These are phyloP conservation scores for Lepidocolaptes lacrymiger DNA, from an alignment of 2,797 vertebrate genomes.

Conservation along the genomic window DNA sequence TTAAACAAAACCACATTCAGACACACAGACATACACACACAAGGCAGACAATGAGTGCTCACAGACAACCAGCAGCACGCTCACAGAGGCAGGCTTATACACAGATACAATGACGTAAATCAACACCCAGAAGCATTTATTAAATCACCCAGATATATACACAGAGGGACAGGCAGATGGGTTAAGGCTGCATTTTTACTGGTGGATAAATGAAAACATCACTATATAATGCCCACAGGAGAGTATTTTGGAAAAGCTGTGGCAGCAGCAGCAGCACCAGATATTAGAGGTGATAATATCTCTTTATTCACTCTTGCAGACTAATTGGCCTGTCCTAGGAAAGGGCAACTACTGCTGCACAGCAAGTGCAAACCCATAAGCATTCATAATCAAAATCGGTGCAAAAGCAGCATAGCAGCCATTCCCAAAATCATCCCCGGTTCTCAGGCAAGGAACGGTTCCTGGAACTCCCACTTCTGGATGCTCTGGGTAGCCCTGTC, in stretches of 20 bases:
- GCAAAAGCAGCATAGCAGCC: background rate
- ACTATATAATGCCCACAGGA: constrained; percentile 20
- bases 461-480: background rate
- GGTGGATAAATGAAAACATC: constrained; percentile 38
- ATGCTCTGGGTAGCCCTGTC: background rate
- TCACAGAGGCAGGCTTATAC: constrained; percentile 43
- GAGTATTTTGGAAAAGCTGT: constrained; percentile 19
- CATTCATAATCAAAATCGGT: background rate
- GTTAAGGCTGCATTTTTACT: constrained; percentile 1
- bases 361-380: background rate
- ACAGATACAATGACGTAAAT: constrained; percentile 62
- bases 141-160: constrained; percentile 61
- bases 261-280: background rate
- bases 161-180: constrained; percentile 46
- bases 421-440: background rate
- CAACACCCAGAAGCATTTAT: constrained; percentile 68
- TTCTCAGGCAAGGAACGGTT: background rate
- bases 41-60: constrained; percentile 33
- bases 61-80: constrained; percentile 38
- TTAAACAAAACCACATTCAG: constrained; percentile 66
- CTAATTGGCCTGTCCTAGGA: constrained; percentile 36
- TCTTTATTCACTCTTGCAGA: background rate
- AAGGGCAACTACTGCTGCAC: constrained; percentile 18
- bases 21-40: constrained; percentile 29
- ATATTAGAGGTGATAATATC: constrained; percentile 41